These are phyloP conservation scores for Atherinosoma microstoma DNA, from an alignment of 2,797 vertebrate genomes.

Conservation along the genomic window DNA sequence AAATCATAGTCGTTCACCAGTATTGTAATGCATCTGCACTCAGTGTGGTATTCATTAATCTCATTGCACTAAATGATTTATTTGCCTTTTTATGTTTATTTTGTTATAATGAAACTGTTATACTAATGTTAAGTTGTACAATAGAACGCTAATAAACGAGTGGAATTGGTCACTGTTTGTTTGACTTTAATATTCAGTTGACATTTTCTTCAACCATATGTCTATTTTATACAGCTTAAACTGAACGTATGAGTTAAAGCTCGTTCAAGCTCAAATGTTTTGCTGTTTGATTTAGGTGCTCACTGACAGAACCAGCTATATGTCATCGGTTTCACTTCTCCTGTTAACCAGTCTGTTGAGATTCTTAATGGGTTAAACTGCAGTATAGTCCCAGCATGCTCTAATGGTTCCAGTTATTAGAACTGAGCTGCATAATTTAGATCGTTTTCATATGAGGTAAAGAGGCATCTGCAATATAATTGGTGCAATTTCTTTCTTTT, in stretches of 20 bases:
- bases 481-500: neutral
- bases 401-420: neutral
- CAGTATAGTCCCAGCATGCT: neutral
- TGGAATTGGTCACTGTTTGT: slow-evolving; percentile 29
- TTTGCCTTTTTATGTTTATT: slow-evolving; percentile 75
- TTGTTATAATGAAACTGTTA: slow-evolving; percentile 53
- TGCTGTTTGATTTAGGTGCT: neutral
- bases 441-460: neutral
- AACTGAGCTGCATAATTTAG: neutral
- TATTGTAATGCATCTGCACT: slow-evolving; percentile 55
- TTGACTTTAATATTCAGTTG: neutral
- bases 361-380: neutral
- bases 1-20: slow-evolving; percentile 32
- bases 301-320: neutral
- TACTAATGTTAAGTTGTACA: slow-evolving; percentile 71
- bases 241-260: neutral
- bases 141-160: slow-evolving; percentile 73
- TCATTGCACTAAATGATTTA: slow-evolving; percentile 73
- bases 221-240: neutral
- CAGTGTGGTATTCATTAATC: slow-evolving; percentile 56
- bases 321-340: too few relatives aligned
- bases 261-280: too few relatives aligned
- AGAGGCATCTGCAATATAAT: neutral
- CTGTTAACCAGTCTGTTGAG: neutral
- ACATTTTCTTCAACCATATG: neutral